Evolutionary conservation across 2,888 invertebrate genomes (phyloP).

Genomic region (Coecobrya sp.): DNA sequence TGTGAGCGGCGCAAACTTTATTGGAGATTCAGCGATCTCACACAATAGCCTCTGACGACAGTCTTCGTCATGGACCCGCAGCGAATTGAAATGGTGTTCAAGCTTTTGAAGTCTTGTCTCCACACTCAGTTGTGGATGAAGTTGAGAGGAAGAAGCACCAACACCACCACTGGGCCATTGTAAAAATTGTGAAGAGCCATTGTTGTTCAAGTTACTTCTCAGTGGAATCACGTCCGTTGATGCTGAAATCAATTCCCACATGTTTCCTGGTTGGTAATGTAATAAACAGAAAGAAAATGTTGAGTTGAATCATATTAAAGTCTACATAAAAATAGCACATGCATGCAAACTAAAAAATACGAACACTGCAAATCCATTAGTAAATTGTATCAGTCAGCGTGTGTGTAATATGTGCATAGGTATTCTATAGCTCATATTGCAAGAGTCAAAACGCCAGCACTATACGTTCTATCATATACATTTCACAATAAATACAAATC

Average conservation of each 20-base stretch:
- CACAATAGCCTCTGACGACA: slow-evolving; percentile 87
- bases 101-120: slow-evolving; percentile 85
- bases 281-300: background rate
- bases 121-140: slow-evolving; percentile 81
- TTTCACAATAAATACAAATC: too few relatives aligned
- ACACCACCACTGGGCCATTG: slow-evolving; percentile 65
- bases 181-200: slow-evolving; percentile 63
- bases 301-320: background rate
- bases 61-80: slow-evolving; percentile 87
- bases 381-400: too few relatives aligned
- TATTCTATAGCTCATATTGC: too few relatives aligned
- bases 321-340: background rate
- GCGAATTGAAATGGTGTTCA: slow-evolving; percentile 86
- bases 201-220: slow-evolving; percentile 76
- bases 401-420: too few relatives aligned
- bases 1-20: slow-evolving; percentile 87
- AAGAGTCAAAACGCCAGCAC: too few relatives aligned
- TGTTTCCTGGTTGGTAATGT: slow-evolving; percentile 68
- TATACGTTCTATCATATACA: too few relatives aligned
- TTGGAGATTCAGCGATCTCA: slow-evolving; percentile 86
- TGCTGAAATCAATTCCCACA: slow-evolving; percentile 85
- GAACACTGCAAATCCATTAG: too few relatives aligned
- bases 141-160: slow-evolving; percentile 15
- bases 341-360: background rate
- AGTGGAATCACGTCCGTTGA: slow-evolving; percentile 84